These are phyloP conservation scores for Campylomormyrus tamandua DNA, from an alignment of 2,113 vertebrate species.

Conservation along the genomic window DNA sequence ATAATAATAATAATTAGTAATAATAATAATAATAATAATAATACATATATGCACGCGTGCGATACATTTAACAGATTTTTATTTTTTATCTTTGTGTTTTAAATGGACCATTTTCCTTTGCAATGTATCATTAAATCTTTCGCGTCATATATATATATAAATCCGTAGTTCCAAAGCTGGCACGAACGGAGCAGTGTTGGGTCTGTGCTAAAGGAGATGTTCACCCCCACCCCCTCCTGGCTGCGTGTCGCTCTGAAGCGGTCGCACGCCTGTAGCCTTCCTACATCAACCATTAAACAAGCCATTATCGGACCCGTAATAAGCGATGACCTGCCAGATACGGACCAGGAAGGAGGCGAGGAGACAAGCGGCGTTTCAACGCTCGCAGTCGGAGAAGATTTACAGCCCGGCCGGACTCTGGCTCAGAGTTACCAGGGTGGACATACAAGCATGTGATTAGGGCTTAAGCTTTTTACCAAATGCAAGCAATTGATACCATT, in stretches of 20 bases:
- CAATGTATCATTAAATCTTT: neutral
- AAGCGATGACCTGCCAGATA: conserved; percentile 55
- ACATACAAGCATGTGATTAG: neutral
- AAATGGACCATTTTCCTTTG: neutral
- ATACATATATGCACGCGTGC: neutral
- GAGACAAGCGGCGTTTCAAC: conserved; percentile 29
- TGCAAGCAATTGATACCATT: neutral
- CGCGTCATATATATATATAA: neutral
- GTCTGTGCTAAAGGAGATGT: neutral
- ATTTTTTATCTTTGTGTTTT: neutral
- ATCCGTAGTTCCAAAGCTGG: neutral
- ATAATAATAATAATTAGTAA: neutral
- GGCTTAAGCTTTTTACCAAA: neutral
- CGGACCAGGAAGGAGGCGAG: conserved; percentile 22
- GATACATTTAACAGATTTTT: neutral
- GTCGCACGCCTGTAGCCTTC: neutral
- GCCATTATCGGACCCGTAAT: conserved; percentile 55
- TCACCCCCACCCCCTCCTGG: neutral
- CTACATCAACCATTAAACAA: conserved; percentile 48
- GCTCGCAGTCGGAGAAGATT: conserved; percentile 14
- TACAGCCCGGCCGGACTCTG: neutral
- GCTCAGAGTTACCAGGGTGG: neutral
- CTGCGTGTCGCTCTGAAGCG: neutral
- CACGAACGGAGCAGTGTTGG: neutral
- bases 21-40: neutral